A percentile compares a stretch with the other conserved stretches of the same genome.
phyloP scores from a whole-genome alignment of 2,113 vertebrate genomes.

The Myxocyprinus asiaticus region DNA sequence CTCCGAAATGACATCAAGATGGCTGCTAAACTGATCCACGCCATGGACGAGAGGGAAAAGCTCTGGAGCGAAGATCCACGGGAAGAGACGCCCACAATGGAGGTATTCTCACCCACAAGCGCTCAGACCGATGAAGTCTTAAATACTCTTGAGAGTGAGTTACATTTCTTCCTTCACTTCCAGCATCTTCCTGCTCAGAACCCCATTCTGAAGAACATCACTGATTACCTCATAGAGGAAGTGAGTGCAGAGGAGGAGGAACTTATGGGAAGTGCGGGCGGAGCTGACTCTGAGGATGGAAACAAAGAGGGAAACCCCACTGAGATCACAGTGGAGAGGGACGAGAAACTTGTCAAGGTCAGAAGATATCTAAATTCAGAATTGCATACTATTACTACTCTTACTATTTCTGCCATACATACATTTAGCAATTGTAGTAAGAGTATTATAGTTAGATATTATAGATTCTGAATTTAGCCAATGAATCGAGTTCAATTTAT shows the following conservation, averaged over 20 bases:
- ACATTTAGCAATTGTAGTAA: too few species aligned
- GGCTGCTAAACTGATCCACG: conserved; percentile 87
- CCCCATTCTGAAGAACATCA: conserved; percentile 92
- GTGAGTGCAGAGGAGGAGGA: conserved; percentile 93
- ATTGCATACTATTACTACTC: too few species aligned
- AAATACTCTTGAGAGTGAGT: too few species aligned
- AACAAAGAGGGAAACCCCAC: conserved; percentile 85
- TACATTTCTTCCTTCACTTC: not conserved
- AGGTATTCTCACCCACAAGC: conserved; percentile 56
- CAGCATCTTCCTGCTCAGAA: conserved; percentile 82
- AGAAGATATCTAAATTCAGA: not conserved
- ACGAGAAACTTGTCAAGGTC: conserved; percentile 92
- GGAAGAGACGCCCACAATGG: conserved; percentile 64
- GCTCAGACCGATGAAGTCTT: not conserved
- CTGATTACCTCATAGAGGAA: conserved; percentile 93
- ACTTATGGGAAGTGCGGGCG: conserved; percentile 82
- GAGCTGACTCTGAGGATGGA: conserved; percentile 79
- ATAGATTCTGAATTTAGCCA: too few species aligned
- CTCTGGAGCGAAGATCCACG: conserved; percentile 78
- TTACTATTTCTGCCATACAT: too few species aligned
- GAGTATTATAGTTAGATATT: too few species aligned
- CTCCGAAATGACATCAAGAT: conserved; percentile 91
- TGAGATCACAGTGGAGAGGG: conserved; percentile 86
- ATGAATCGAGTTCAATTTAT: too few species aligned
- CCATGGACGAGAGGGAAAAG: conserved; percentile 83